Base-by-base conservation (phyloP, 2,113 vertebrate genomes). In the Labrus mixtus region DNA sequence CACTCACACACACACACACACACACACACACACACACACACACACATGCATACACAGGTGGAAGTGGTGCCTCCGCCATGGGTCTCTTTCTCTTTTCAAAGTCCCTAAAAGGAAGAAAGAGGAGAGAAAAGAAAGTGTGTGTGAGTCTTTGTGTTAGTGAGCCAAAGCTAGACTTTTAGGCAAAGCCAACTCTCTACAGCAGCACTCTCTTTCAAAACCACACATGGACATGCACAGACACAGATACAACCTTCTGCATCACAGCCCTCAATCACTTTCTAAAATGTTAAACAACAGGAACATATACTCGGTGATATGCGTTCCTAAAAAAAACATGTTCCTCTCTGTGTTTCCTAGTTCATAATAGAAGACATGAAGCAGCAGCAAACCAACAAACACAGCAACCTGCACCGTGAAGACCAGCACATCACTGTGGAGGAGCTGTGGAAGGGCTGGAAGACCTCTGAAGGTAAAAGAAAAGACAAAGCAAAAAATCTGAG, bases 311-410 rank as follows among this genome's bases (percentile, higher is more conserved):
- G 46, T 19, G 16, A 48, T 3, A 6, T 19, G 5, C 3, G 3
- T 19, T n/a, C n/a, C 46, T 48, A 1, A 17, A 19, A 17, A 19
- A 48, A 17, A 19, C 5, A 6, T 48, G 3, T 29, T 33, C 29
- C 4, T 59, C 2, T 76, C 13, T 68, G 4, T 60, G 67, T 68
- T 43, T 68, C 6, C 4, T 74, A 99, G 98, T 99, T 99, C 87
- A 96, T 99, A 23, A 97, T 96, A 86, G 97, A 99, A 94, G 98
- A 98, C 91, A 98, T 99, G 98, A 98, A 99, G 82, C 97, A 97
- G 88, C 93, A 95, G 75, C 91, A 99, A 93, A 95, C 97, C 58
- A 97, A 98, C 92, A 99, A 99, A 76, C 98, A 98, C 79, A 99
- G 95, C 90, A 97, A 98, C 87, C 93, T 99, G 69, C 98, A 99